Evolutionary conservation across 2,888 invertebrate species (phyloP), one percentile per base, ranked within the genome.

Genomic region (Agrypnus murinus): DNA sequence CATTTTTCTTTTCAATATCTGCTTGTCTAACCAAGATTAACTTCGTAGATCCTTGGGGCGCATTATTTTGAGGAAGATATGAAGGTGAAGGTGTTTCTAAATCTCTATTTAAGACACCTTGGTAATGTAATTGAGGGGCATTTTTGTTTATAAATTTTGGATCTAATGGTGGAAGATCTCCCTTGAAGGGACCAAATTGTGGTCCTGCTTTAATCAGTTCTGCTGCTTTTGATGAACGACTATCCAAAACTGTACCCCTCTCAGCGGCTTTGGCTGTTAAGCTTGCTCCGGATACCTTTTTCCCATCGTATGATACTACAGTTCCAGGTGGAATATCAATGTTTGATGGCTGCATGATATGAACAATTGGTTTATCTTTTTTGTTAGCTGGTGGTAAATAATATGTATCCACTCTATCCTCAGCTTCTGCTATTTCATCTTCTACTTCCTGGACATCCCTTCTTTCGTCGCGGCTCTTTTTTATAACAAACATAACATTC

Each of bases 301-400:
- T 93, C 0, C 94, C 94, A 77, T 94, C 94, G 77, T 91, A 94
- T 0, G 93, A 90, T 4, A 93, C 91, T 25, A 92, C 90, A 0
- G 91, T 89, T 17, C 89, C 77, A 10, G 87, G 75, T 58, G 87
- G 87, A 72, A 88, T 86, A 59, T 87, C 87, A 65, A 86, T 87
- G 73, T 87, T 88, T 5, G 83, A 83, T 0, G 81, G 82, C 69
- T 81, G 77, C 12, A 70, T 73, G 6, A 69, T 74, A 60, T 73
- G 31, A 34, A 74, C 73, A n/a, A 77, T 53, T 9, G 81, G 82
- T 71, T 75, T 74, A 6, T 72, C 69, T 79, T 86, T 86, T 77
- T 90, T 87, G 68, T 88, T 87, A 63, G 89, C 88, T 0, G 94
- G 93, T 0, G 94, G 93, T 60, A 94, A 86, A 79, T 94, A 94